Percentiles rank a stretch among this genome's conserved stretches.
Evolutionary conservation across 2,113 vertebrate species (phyloP).

Genomic region (Collichthys lucidus): DNA sequence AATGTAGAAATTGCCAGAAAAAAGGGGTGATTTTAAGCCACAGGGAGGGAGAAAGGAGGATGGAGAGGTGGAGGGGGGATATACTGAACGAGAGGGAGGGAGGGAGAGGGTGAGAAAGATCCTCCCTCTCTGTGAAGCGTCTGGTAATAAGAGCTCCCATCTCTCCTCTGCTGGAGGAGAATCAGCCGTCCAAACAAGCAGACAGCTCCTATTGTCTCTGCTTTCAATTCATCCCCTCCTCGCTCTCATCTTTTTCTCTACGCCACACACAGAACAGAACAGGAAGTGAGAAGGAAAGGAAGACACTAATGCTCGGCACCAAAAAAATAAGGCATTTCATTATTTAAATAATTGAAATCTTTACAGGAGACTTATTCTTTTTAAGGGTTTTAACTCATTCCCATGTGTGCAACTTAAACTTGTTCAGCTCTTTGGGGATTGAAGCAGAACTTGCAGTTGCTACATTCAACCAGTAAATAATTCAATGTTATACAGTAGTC

Average conservation of each 20-base stretch:
- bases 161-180: slow-evolving; percentile 46
- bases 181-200: slow-evolving; percentile 36
- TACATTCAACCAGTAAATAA: slow-evolving; percentile 4
- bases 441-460: neutral
- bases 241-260: slow-evolving; percentile 21
- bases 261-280: neutral
- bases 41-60: neutral
- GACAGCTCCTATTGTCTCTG: slow-evolving; percentile 45
- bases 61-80: neutral
- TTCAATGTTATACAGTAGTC: neutral
- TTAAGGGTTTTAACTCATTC: neutral
- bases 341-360: neutral
- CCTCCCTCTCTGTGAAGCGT: slow-evolving; percentile 29
- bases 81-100: slow-evolving; percentile 3
- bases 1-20: neutral
- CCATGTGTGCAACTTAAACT: neutral
- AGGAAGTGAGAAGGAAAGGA: neutral
- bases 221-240: slow-evolving; percentile 31
- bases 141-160: slow-evolving; percentile 45
- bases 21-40: neutral
- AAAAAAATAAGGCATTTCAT: slow-evolving; percentile 5
- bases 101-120: slow-evolving; percentile 22
- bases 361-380: neutral
- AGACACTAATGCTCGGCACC: neutral
- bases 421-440: neutral